These are phyloP conservation scores for Phylloscopus trochiloides DNA, from an alignment of 2,113 vertebrate genomes.

Conservation along the genomic window DNA sequence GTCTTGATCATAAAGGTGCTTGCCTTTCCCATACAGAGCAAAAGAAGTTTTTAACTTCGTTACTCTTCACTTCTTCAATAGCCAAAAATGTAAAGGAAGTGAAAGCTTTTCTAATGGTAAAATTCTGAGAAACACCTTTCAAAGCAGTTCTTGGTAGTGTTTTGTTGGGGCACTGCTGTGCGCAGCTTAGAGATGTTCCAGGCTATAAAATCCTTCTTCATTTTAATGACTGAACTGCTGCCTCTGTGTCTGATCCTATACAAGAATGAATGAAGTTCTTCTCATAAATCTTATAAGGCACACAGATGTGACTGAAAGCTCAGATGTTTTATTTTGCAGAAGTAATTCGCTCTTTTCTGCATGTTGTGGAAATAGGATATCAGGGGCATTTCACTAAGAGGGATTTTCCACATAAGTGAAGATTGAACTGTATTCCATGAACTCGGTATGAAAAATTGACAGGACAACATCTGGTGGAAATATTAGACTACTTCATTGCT, in stretches of 20 bases:
- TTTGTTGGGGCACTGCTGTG: not conserved
- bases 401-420: not conserved
- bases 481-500: not conserved
- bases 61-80: not conserved
- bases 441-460: rapidly evolving
- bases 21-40: not conserved
- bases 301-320: not conserved
- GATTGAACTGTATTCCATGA: not conserved
- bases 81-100: not conserved
- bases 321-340: not conserved
- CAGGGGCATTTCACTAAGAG: not conserved
- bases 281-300: not conserved
- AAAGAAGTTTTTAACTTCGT: not conserved
- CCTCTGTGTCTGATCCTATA: not conserved
- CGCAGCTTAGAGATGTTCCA: rapidly evolving
- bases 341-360: not conserved
- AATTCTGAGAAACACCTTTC: not conserved
- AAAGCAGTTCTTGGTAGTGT: not conserved
- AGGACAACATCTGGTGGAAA: not conserved
- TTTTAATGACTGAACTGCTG: not conserved
- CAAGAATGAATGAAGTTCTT: not conserved
- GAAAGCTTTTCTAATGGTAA: not conserved
- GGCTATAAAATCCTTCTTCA: not conserved
- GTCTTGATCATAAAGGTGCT: not conserved
- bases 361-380: not conserved